phyloP scores from a whole-genome alignment of 1,140 invertebrate genomes.

The Paracyclopina nana region DNA sequence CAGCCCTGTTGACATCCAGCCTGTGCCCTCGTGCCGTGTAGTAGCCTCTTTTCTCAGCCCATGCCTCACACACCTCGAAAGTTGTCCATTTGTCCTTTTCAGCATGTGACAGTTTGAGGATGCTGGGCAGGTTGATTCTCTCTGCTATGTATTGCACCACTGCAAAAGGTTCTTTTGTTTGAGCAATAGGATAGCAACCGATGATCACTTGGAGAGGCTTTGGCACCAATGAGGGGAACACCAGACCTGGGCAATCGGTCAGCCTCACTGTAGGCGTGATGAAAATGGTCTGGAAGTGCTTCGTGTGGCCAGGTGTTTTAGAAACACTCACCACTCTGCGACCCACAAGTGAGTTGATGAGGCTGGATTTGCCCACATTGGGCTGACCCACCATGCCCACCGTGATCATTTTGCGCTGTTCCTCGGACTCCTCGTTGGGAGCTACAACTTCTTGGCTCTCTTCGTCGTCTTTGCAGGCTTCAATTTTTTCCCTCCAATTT shows the following conservation, averaged over 20 bases:
- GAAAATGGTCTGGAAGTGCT: conserved; percentile 93
- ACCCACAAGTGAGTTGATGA: conserved; percentile 86
- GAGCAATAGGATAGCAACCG: conserved; percentile 83
- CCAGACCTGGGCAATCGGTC: conserved; percentile 85
- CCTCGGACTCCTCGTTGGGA: conserved; percentile 22
- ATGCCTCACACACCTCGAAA: conserved; percentile 73
- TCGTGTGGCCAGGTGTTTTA: conserved; percentile 81
- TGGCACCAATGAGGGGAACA: conserved; percentile 75
- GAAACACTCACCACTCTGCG: conserved; percentile 32
- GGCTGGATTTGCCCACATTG: conserved; percentile 86
- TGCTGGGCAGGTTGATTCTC: conserved; percentile 51
- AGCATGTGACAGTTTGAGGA: conserved; percentile 38
- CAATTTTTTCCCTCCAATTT: conserved; percentile 64
- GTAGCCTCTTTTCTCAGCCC: conserved; percentile 69
- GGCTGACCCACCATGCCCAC: conserved; percentile 81
- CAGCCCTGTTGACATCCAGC: conserved; percentile 66
- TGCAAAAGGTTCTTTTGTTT: conserved; percentile 72
- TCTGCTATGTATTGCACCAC: conserved; percentile 58
- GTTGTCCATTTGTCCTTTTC: conserved; percentile 62
- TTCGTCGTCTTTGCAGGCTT: conserved; percentile 39
- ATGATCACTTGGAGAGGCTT: conserved; percentile 68
- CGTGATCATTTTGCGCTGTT: conserved; percentile 38
- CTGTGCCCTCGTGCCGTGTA: conserved; percentile 61
- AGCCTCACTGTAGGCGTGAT: conserved; percentile 62
- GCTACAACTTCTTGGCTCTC: conserved; percentile 35